Base-by-base conservation (phyloP, 2,888 invertebrate genomes). In the Acanthosoma haemorrhoidale region DNA sequence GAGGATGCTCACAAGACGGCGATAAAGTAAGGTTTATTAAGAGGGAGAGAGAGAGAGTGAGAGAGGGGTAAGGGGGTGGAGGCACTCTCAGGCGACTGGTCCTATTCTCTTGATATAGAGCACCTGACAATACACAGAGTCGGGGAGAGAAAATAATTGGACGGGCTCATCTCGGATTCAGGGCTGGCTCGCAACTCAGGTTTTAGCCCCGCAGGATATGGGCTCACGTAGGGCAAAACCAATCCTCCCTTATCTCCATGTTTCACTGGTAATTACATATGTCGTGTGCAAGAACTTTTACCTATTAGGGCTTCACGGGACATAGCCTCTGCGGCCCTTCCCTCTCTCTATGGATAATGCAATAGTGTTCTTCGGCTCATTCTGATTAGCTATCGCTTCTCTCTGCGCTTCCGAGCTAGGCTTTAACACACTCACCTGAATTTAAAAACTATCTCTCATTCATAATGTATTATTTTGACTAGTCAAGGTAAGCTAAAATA, bases 171-270 rank as follows among this genome's bases (percentile, higher is more conserved):
- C 64, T 64, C 41, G 39, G 64, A 64, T 64, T 64, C 64, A 64
- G 64, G 29, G 25, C 25, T 31, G 9, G 29, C 31, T 43, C 41
- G 43, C 41, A 64, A 64, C 18, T 64, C 41, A 43, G 39, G 64
- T 64, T 64, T 64, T 64, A 64, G 13, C 9, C 29, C 36, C 36
- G 36, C 36, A 9, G 64, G 25, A 64, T 64, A 64, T 64, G 64
- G 43, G 21, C 64, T 64, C 64, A 64, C 64, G 64, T 64, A 64
- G 64, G 43, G 32, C 64, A 64, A 64, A 64, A 64, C 64, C 64
- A 64, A 64, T 64, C 43, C 32, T 11, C 11, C n/a, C 61, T 61
- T 61, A 61, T 61, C 61, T 61, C 61, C 61, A 61, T 61, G 61
- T 61, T 61, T 61, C 61, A 61, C 32, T 61, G 61, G 61, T 61